phyloP scores from a whole-genome alignment of 2,113 vertebrate genomes.

The Podarcis muralis region DNA sequence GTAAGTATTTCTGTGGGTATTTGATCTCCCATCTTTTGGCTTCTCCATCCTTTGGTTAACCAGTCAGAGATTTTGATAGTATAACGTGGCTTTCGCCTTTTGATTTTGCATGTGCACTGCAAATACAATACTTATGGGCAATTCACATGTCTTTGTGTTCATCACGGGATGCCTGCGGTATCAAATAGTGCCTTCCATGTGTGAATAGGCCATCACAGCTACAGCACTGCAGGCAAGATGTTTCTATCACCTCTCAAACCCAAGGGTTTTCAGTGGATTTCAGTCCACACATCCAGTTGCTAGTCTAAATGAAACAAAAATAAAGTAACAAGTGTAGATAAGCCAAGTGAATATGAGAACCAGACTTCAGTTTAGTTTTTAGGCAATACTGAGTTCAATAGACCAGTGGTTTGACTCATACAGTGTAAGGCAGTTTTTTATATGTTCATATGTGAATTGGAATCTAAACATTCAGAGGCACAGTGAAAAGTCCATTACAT shows the following conservation, averaged over 20 bases:
- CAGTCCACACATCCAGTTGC: background rate
- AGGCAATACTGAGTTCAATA: too few relatives aligned
- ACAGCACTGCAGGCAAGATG: background rate
- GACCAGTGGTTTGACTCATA: too few relatives aligned
- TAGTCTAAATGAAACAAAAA: background rate
- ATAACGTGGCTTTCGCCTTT: background rate
- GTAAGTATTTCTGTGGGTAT: slow-evolving; percentile 77
- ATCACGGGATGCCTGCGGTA: background rate
- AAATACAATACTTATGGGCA: background rate
- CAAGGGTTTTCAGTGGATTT: background rate
- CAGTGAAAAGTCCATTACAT: background rate
- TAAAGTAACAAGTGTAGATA: background rate
- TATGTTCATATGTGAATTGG: background rate
- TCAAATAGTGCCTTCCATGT: background rate
- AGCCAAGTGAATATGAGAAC: background rate
- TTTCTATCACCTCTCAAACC: background rate
- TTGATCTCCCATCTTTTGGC: background rate
- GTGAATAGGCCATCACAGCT: background rate
- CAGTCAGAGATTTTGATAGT: background rate
- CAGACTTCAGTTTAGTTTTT: too few relatives aligned
- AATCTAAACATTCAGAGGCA: background rate
- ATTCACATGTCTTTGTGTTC: background rate
- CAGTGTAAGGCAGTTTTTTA: background rate
- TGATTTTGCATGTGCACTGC: background rate
- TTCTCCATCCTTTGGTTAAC: background rate